Evolutionary conservation across 2,113 vertebrate species (phyloP).

Genomic region (Lagopus muta): DNA sequence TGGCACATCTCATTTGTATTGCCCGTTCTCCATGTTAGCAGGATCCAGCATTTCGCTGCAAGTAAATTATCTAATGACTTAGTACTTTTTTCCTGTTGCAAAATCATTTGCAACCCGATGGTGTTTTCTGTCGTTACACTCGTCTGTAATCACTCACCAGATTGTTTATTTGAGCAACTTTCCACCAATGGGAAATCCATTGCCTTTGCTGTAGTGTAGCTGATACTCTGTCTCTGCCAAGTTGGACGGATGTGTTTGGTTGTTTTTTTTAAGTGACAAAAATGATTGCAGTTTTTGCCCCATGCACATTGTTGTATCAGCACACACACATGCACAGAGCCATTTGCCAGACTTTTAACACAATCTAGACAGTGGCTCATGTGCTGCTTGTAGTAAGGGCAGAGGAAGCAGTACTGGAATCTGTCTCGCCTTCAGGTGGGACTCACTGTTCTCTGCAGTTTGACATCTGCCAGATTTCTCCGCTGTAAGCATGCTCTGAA

Average conservation of each 20-base stretch:
- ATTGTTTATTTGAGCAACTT: slow-evolving; percentile 11
- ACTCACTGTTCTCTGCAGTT: neutral
- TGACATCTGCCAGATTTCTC: slow-evolving; percentile 2
- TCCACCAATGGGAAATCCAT: neutral
- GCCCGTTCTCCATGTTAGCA: neutral
- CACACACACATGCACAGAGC: neutral
- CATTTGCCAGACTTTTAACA: neutral
- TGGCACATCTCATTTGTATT: slow-evolving; percentile 12
- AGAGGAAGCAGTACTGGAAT: neutral
- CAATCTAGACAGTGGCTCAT: neutral
- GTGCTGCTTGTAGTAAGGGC: neutral
- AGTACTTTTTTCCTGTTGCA: neutral
- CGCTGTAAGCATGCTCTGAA: slow-evolving; percentile 31
- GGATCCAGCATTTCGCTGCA: slow-evolving; percentile 16
- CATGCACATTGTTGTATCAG: rapidly evolving
- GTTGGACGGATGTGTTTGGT: neutral
- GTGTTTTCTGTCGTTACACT: neutral
- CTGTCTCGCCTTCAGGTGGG: neutral
- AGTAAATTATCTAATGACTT: slow-evolving; percentile 49
- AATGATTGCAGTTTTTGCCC: neutral
- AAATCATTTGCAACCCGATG: slow-evolving; percentile 42
- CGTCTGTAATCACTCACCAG: neutral
- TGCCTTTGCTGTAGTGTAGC: neutral
- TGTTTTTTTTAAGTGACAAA: neutral
- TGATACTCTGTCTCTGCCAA: neutral